phyloP scores from a whole-genome alignment of 2,797 vertebrate genomes.

The Nyctibius grandis region DNA sequence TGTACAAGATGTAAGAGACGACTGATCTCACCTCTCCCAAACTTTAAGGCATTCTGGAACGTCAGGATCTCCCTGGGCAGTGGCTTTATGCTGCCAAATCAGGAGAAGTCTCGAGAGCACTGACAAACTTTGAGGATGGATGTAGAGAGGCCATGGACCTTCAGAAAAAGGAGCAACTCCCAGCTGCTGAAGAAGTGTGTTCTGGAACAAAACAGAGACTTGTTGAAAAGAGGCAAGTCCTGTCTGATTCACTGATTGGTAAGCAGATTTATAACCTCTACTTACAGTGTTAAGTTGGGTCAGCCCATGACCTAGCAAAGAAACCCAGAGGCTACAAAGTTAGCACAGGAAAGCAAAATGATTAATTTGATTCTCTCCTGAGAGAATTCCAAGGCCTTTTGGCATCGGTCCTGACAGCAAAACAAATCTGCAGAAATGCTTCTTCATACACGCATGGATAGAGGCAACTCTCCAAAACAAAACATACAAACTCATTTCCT shows the following conservation, averaged over 20 bases:
- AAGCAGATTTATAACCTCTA: neutral
- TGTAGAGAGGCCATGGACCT: constrained; percentile 95
- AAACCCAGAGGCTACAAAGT: neutral
- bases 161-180: constrained; percentile 94
- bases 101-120: constrained; percentile 93
- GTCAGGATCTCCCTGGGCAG: constrained; percentile 88
- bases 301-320: neutral
- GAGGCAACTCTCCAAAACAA: neutral
- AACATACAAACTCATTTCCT: neutral
- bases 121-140: constrained; percentile 94
- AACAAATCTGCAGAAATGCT: neutral
- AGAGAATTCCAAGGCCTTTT: neutral
- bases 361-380: constrained; percentile 1
- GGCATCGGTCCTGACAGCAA: neutral
- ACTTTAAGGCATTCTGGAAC: constrained; percentile 96
- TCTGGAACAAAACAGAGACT: constrained; percentile 74
- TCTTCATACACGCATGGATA: neutral
- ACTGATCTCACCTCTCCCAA: constrained; percentile 90
- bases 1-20: neutral
- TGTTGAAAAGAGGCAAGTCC: neutral
- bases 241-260: neutral
- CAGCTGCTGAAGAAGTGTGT: constrained; percentile 91
- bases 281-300: neutral
- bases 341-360: neutral
- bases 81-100: constrained; percentile 97